Percentiles rank a stretch among this genome's conserved stretches.
Conservation (phyloP, 2,888 invertebrate genomes). For the Orchesella flavescens region DNA sequence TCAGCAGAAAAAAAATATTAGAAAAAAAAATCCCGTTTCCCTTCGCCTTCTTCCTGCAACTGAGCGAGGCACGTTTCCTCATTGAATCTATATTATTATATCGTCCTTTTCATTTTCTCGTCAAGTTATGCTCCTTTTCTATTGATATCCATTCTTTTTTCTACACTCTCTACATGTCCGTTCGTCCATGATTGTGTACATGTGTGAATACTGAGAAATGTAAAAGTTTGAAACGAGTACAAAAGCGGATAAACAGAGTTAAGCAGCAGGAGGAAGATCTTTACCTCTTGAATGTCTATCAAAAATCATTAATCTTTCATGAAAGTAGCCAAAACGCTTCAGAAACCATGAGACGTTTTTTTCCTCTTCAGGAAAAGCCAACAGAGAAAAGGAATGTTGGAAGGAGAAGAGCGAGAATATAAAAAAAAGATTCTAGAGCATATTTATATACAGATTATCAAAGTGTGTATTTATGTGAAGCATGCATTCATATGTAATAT, state of each 20-base stretch:
- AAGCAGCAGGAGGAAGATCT: slow-evolving; percentile 61
- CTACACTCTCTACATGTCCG: slow-evolving; percentile 31
- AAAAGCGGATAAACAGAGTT: slow-evolving; percentile 61
- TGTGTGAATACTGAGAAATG: slow-evolving; percentile 58
- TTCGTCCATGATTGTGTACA: slow-evolving; percentile 55
- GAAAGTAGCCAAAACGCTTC: slow-evolving; percentile 54
- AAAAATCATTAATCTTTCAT: slow-evolving; percentile 60
- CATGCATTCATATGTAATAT: neutral
- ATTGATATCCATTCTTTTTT: slow-evolving; percentile 44
- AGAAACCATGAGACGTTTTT: slow-evolving; percentile 31
- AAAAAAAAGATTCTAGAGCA: slow-evolving; percentile 41
- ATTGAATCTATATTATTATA: neutral
- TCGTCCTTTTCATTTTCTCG: slow-evolving; percentile 29
- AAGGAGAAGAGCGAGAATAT: neutral
- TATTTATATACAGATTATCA: neutral
- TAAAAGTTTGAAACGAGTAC: slow-evolving; percentile 51
- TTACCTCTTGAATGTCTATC: slow-evolving; percentile 61
- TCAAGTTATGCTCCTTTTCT: slow-evolving; percentile 15
- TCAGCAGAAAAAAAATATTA: slow-evolving; percentile 33
- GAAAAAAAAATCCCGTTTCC: slow-evolving; percentile 36
- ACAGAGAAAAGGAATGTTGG: slow-evolving; percentile 28
- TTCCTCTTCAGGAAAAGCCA: slow-evolving; percentile 47
- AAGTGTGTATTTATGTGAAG: neutral
- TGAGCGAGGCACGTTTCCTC: slow-evolving; percentile 10
- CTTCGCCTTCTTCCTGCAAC: slow-evolving; percentile 13